A percentile compares a stretch with the other conserved stretches of the same genome.
These are phyloP conservation scores for Parazoanthus swiftii DNA, from an alignment of 92 coral and sea anemone species.

Conservation along the genomic window DNA sequence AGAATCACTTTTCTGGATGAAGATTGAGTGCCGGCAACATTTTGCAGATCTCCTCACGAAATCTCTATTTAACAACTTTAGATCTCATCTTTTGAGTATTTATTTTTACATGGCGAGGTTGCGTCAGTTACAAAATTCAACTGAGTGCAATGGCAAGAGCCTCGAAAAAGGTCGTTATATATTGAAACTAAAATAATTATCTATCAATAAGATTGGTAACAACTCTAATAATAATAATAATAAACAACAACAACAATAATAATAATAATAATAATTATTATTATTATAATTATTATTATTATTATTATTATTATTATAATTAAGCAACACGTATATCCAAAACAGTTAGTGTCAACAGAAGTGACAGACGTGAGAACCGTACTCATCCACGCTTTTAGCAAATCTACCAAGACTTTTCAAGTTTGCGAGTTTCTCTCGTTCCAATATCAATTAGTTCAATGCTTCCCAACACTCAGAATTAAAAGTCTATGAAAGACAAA, in stretches of 20 bases:
- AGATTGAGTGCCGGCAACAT: conserved; percentile 9
- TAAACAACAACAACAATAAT: no score
- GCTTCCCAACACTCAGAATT: no score
- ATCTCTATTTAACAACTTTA: conserved; percentile 30
- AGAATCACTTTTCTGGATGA: conserved; percentile 44
- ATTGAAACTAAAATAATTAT: no score
- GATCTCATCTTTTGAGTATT: conserved; percentile 17
- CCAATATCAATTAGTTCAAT: neutral
- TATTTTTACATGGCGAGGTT: conserved; percentile 1
- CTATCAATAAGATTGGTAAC: neutral
- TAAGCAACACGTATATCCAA: neutral
- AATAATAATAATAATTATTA: no score
- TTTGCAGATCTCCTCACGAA: neutral
- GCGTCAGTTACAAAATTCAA: neutral
- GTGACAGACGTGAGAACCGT: neutral
- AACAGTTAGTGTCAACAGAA: neutral
- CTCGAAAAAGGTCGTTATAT: no score
- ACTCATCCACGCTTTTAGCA: neutral
- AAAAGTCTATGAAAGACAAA: no score
- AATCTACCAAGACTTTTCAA: no score
- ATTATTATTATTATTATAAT: no score
- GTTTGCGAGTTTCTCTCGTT: neutral
- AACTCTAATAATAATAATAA: neutral
- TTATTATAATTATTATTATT: no score
- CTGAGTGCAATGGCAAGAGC: neutral